Evolutionary conservation across 1,140 invertebrate genomes (phyloP).

Genomic region (Matsumurasca onukii): DNA sequence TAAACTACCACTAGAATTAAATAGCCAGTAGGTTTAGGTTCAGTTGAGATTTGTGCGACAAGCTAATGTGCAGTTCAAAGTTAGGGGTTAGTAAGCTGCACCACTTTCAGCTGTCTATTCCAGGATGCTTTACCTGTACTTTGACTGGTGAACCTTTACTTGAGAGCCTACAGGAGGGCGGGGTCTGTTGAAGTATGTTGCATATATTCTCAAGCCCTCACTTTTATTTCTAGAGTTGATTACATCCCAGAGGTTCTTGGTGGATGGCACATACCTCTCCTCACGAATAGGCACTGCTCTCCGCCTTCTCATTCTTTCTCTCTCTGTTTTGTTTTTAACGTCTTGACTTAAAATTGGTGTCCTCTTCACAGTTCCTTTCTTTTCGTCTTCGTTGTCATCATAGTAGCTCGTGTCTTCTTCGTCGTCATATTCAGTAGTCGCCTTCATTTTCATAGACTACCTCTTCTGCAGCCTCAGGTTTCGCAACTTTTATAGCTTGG

Average conservation of each 20-base stretch:
- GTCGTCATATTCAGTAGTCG: slow-evolving; percentile 12
- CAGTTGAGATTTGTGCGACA: too few species aligned
- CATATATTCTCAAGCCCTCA: background rate
- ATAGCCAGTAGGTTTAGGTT: too few species aligned
- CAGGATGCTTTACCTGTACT: too few species aligned
- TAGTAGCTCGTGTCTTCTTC: background rate
- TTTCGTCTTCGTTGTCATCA: background rate
- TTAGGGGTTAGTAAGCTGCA: too few species aligned
- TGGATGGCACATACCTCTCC: too few species aligned
- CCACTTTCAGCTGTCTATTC: too few species aligned
- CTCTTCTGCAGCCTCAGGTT: background rate
- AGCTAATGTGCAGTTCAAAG: too few species aligned
- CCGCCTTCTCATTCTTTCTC: background rate
- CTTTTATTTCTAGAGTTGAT: background rate
- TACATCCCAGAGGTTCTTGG: too few species aligned
- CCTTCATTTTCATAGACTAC: slow-evolving; percentile 9
- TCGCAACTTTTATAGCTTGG: background rate
- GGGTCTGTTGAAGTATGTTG: background rate
- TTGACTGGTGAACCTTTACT: too few species aligned
- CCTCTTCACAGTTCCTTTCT: background rate
- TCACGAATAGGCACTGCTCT: background rate
- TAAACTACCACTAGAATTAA: too few species aligned
- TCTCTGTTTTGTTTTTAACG: background rate
- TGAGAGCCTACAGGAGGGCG: too few species aligned
- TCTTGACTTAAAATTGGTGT: background rate